Percentiles rank a stretch among this genome's conserved stretches.
Conservation (phyloP, 2,113 vertebrate species). For the Asarcornis scutulata region DNA sequence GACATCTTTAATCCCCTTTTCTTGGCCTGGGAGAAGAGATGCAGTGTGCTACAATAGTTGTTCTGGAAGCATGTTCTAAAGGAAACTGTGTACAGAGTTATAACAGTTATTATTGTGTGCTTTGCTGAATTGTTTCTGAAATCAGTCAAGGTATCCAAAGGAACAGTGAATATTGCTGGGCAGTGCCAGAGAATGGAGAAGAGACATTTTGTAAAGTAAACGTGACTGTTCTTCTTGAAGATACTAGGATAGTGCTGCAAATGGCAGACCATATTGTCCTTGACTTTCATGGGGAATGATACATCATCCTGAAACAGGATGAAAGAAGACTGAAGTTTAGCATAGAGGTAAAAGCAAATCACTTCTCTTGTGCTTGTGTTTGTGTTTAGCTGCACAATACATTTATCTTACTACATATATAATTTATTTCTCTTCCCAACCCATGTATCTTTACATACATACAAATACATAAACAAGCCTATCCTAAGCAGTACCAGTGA, state of each 20-base stretch:
- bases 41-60: neutral
- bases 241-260: neutral
- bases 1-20: neutral
- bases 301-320: neutral
- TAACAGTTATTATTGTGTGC: neutral
- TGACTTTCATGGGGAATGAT: neutral
- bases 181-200: neutral
- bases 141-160: neutral
- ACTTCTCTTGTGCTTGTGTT: neutral
- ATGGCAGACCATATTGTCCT: neutral
- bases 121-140: slow-evolving; percentile 19
- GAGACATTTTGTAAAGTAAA: neutral
- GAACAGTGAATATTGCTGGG: neutral
- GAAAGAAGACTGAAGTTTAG: neutral
- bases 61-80: neutral
- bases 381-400: neutral
- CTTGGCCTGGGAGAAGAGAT: neutral
- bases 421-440: neutral
- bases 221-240: neutral
- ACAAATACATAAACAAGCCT: neutral
- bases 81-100: neutral
- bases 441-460: too few relatives aligned
- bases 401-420: neutral
- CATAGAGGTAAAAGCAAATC: neutral
- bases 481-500: neutral